Percentiles rank a stretch among this genome's conserved stretches.
These are phyloP conservation scores for Callaeas wilsoni DNA, from an alignment of 2,113 vertebrate species.

Conservation along the genomic window DNA sequence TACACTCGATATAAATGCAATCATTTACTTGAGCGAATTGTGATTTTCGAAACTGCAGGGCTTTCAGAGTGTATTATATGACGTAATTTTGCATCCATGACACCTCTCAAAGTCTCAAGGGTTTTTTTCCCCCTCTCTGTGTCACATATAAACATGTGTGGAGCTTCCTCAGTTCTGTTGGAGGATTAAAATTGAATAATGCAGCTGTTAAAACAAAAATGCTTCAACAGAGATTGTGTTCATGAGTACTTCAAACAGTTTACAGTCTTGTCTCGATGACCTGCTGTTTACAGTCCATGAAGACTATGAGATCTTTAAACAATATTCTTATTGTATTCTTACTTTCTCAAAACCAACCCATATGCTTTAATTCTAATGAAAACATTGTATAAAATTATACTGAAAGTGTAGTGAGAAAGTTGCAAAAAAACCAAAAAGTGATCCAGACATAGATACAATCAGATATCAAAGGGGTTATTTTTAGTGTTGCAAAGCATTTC, in stretches of 20 bases:
- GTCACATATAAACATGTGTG: neutral
- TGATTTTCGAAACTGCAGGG: neutral
- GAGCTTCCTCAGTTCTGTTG: neutral
- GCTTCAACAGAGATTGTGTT: neutral
- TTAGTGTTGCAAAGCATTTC: neutral
- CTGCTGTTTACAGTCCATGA: neutral
- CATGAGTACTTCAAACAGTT: neutral
- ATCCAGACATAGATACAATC: neutral
- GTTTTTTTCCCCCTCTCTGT: accelerated
- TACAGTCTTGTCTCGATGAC: neutral
- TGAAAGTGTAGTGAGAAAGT: neutral
- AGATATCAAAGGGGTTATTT: conserved; percentile 20
- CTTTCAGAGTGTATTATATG: neutral
- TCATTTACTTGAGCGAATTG: neutral
- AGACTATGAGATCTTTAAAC: neutral
- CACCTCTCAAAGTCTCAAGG: neutral
- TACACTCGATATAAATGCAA: neutral
- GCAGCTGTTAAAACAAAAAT: neutral
- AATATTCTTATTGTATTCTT: neutral
- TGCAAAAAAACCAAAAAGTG: neutral
- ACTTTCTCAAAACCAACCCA: neutral
- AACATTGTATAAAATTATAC: neutral
- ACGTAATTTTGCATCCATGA: neutral
- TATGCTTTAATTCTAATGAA: neutral
- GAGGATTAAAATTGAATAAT: neutral